phyloP scores from a whole-genome alignment of 2,888 invertebrate genomes.

The Papilio gigon region DNA sequence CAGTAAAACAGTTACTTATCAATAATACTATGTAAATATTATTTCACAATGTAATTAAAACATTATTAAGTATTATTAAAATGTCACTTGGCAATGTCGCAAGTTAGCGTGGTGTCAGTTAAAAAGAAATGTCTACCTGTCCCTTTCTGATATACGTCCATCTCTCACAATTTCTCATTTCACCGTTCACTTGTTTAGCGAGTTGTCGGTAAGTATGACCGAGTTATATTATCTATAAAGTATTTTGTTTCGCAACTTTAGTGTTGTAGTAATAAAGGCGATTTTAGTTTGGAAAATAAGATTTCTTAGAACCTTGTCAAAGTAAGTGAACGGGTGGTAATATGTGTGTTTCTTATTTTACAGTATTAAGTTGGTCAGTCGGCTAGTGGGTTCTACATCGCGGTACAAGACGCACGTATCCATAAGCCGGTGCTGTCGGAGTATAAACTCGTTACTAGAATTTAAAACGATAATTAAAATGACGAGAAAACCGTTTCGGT shows the following conservation, averaged over 20 bases:
- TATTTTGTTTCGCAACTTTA: conserved; percentile 37
- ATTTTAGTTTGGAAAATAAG: conserved; percentile 1
- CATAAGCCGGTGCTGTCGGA: conserved; percentile 29
- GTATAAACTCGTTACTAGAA: conserved; percentile 33
- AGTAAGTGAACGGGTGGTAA: conserved; percentile 58
- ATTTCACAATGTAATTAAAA: too few relatives aligned
- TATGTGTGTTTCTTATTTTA: conserved; percentile 82
- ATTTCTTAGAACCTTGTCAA: conserved; percentile 53
- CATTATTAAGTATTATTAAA: background rate
- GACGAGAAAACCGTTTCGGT: conserved; percentile 64
- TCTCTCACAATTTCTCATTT: conserved; percentile 81
- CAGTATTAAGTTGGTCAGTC: conserved; percentile 80
- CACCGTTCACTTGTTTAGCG: conserved; percentile 82
- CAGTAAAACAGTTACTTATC: too few relatives aligned
- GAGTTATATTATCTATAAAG: conserved; percentile 53
- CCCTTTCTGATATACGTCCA: conserved; percentile 63
- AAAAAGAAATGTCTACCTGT: conserved; percentile 55
- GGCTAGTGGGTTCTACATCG: conserved; percentile 76
- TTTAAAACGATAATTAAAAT: conserved; percentile 57
- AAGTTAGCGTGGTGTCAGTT: conserved; percentile 41
- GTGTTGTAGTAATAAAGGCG: conserved; percentile 11
- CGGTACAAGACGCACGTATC: conserved; percentile 63
- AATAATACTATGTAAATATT: too few relatives aligned
- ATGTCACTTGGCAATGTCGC: conserved; percentile 22
- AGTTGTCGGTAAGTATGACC: conserved; percentile 61